Evolutionary conservation across 2,888 invertebrate species (phyloP).

Genomic region (Conomelus anceps): DNA sequence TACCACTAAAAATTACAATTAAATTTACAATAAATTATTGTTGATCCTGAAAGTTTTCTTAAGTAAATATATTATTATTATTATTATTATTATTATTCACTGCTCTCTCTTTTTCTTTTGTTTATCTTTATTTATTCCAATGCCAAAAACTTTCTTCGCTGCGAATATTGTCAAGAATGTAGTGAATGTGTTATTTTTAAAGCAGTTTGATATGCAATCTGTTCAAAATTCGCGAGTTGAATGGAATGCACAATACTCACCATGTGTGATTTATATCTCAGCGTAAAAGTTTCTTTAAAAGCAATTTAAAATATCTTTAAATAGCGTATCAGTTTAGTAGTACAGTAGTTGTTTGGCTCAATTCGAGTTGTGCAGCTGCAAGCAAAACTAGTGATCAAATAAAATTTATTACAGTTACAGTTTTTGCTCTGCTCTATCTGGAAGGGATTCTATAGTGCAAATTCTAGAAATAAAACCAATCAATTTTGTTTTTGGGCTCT

Average conservation of each 20-base stretch:
- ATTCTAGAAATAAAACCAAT: neutral
- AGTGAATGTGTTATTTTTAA: neutral
- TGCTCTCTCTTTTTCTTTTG: too few relatives aligned
- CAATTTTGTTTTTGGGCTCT: neutral
- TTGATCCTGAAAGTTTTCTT: too few relatives aligned
- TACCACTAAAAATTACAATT: too few relatives aligned
- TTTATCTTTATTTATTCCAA: neutral
- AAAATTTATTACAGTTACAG: neutral
- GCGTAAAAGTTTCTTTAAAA: neutral
- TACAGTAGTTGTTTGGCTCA: neutral
- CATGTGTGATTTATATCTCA: neutral
- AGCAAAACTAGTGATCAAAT: neutral
- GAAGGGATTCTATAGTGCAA: neutral
- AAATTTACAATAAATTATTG: too few relatives aligned
- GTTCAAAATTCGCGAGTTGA: neutral
- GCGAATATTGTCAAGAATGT: neutral
- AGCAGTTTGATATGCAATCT: neutral
- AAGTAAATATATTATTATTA: too few relatives aligned
- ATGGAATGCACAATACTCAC: neutral
- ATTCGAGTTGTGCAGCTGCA: neutral
- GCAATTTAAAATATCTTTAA: neutral
- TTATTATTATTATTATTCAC: too few relatives aligned
- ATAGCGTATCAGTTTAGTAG: too few relatives aligned
- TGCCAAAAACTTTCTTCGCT: neutral
- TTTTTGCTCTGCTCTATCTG: neutral